Conservation (phyloP, 2,797 vertebrate genomes). For the Poeciliopsis turneri region DNA sequence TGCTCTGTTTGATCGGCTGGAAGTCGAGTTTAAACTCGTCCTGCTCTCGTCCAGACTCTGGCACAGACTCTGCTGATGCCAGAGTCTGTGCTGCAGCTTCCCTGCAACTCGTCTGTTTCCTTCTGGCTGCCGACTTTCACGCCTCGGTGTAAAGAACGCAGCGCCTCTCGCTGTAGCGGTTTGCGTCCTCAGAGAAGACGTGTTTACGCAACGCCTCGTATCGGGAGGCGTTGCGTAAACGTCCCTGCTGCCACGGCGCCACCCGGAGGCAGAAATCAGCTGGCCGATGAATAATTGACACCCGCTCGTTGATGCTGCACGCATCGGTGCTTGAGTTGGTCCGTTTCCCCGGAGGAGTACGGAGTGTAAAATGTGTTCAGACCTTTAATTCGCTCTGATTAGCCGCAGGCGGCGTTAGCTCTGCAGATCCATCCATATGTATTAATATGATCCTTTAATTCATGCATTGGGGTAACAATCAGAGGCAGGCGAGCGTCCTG, state of each 20-base stretch:
- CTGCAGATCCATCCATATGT: slow-evolving; percentile 59
- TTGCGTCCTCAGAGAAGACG: slow-evolving; percentile 8
- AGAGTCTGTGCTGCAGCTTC: slow-evolving; percentile 43
- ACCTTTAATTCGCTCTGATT: slow-evolving; percentile 64
- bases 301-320: slow-evolving; percentile 49
- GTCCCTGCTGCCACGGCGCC: slow-evolving; percentile 36
- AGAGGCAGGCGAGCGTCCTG: slow-evolving; percentile 21
- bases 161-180: slow-evolving; percentile 21
- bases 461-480: slow-evolving; percentile 15
- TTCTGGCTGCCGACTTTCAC: not conserved
- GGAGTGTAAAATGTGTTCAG: slow-evolving; percentile 42
- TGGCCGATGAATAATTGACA: slow-evolving; percentile 69
- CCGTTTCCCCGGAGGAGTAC: slow-evolving; percentile 28
- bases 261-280: slow-evolving; percentile 59
- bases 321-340: slow-evolving; percentile 33
- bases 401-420: slow-evolving; percentile 34
- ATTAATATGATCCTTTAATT: slow-evolving; percentile 41
- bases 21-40: slow-evolving; percentile 45
- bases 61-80: slow-evolving; percentile 64
- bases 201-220: too few relatives aligned
- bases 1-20: slow-evolving; percentile 70
- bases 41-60: slow-evolving; percentile 65
- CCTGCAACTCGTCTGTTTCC: slow-evolving; percentile 1
- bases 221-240: slow-evolving; percentile 39
- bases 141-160: not conserved